A percentile compares a stretch with the other conserved stretches of the same genome.
Evolutionary conservation across 2,797 vertebrate genomes (phyloP).

Genomic region (Petrocephalus sullivani): DNA sequence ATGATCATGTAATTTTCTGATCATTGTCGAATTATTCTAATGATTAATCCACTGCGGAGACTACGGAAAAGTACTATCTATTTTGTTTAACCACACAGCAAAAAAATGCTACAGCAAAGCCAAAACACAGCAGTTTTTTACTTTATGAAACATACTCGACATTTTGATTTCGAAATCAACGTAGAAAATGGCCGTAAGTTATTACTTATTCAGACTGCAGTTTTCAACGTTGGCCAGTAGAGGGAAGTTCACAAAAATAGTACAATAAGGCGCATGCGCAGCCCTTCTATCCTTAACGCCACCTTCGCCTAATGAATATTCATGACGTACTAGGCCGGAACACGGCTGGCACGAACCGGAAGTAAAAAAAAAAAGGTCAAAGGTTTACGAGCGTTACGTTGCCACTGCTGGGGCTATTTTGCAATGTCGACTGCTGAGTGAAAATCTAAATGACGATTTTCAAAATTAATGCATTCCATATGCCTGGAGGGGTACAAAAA

Average conservation of each 20-base stretch:
- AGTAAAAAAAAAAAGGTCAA: not conserved
- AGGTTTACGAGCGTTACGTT: not conserved
- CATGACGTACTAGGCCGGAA: not conserved
- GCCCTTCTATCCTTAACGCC: not conserved
- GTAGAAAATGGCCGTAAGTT: constrained; percentile 12
- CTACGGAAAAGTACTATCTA: not conserved
- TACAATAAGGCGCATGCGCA: not conserved
- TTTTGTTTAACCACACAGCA: not conserved
- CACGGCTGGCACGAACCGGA: not conserved
- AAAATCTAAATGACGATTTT: not conserved
- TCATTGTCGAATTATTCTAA: not conserved
- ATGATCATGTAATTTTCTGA: not conserved
- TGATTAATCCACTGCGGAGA: not conserved
- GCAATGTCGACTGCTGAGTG: not conserved
- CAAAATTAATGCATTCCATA: not conserved
- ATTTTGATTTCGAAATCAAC: constrained; percentile 17
- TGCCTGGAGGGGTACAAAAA: not conserved
- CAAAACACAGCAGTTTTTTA: not conserved
- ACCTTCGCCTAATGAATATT: not conserved
- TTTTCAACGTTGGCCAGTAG: not conserved
- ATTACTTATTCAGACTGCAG: not conserved
- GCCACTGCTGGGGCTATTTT: not conserved
- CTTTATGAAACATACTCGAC: not conserved
- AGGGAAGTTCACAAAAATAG: not conserved
- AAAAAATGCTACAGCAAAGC: not conserved